phyloP scores from a whole-genome alignment of 1,140 invertebrate genomes.

The Wiebesia pumilae region DNA sequence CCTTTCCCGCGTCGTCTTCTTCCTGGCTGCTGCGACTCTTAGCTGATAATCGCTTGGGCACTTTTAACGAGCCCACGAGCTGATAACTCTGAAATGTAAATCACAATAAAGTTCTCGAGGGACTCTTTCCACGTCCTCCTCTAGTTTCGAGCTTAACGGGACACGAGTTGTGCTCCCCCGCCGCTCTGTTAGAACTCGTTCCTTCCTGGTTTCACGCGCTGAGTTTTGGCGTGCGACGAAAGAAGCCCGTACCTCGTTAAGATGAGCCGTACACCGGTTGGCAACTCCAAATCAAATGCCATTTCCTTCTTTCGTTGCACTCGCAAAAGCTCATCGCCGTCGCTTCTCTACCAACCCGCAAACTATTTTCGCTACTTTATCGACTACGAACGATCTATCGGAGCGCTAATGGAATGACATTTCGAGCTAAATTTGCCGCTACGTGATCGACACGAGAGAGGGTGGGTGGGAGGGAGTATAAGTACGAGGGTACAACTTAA shows the following conservation, averaged over 20 bases:
- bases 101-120: background rate
- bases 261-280: background rate
- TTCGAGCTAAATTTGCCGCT: too few species aligned
- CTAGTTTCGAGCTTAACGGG: too few species aligned
- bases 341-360: background rate
- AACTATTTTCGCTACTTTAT: too few species aligned
- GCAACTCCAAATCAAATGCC: background rate
- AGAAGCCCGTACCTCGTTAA: background rate
- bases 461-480: background rate
- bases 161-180: too few species aligned
- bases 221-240: background rate
- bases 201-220: background rate
- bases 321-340: background rate
- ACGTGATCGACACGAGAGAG: too few species aligned
- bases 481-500: too few species aligned
- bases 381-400: background rate
- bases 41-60: too few species aligned
- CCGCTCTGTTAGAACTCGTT: too few species aligned
- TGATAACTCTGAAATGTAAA: background rate
- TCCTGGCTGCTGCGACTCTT: background rate
- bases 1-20: background rate
- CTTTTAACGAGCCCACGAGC: background rate
- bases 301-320: background rate
- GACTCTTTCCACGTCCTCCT: too few species aligned
- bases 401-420: too few species aligned